These are phyloP conservation scores for Tenodera sinensis DNA, from an alignment of 2,888 invertebrate genomes.

Conservation along the genomic window DNA sequence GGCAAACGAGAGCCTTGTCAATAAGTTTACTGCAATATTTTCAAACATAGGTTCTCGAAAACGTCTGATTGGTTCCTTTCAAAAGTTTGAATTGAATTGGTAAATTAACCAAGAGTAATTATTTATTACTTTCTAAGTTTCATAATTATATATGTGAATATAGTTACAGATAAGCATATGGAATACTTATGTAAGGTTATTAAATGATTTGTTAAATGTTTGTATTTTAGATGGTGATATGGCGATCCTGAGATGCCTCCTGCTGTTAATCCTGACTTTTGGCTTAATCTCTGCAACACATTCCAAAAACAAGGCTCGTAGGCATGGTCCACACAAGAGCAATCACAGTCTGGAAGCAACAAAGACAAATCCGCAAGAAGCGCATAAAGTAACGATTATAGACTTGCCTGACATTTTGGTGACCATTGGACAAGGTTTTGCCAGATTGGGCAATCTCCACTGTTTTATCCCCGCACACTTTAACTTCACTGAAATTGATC, in stretches of 20 bases:
- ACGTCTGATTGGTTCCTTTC: too few relatives aligned
- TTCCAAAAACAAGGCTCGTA: neutral
- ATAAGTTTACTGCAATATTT: too few relatives aligned
- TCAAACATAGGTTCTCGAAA: too few relatives aligned
- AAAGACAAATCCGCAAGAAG: neutral
- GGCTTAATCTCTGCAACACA: neutral
- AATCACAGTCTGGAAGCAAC: neutral
- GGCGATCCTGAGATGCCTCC: neutral
- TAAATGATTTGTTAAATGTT: too few relatives aligned
- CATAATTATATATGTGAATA: too few relatives aligned
- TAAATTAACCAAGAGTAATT: too few relatives aligned
- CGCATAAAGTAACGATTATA: neutral
- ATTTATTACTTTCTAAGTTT: too few relatives aligned
- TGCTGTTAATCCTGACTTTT: neutral
- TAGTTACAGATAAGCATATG: too few relatives aligned
- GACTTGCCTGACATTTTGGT: neutral
- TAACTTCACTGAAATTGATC: neutral
- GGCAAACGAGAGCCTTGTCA: too few relatives aligned
- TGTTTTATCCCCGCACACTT: neutral
- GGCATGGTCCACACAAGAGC: neutral
- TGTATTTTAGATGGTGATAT: neutral
- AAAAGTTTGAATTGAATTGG: too few relatives aligned
- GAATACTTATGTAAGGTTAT: too few relatives aligned
- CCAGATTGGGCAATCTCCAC: neutral
- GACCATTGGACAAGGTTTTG: neutral